Evolutionary conservation across 2,888 invertebrate species (phyloP), one percentile per base, ranked within the genome.

Genomic region (Eremobia ochroleuca): DNA sequence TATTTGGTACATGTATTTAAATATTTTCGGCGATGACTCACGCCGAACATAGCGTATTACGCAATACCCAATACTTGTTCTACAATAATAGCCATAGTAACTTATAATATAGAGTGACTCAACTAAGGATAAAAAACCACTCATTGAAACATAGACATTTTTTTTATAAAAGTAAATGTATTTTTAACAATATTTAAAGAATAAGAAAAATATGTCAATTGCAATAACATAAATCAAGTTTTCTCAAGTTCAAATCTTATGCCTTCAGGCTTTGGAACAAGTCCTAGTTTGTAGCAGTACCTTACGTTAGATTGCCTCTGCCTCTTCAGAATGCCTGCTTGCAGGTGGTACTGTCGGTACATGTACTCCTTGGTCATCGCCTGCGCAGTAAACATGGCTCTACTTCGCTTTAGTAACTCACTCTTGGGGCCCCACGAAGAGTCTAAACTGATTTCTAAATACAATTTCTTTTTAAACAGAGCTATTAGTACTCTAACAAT

Each of bases 291-390:
- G n/a, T 37, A 18, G 58, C 49, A 46, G 18, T 0, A 0, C 86
- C 93, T 90, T 25, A 91, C 84, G 79, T 96, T 95, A 31, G 95
- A 91, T 8, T 83, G 85, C 59, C 82, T 90, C 87, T 96, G 95
- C 1, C 96, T 89, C n/a, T 88, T 89, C 15, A 91, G 49, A 31
- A 96, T 94, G 0, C 96, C 96, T 0, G 96, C 96, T 76, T 96
- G 95, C 52, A 97, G 90, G 78, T 96, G 96, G 82, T 96, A 96
- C 85, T 97, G 97, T 0, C 97, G 91, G 84, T 97, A 97, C 89
- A 97, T 92, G 83, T 97, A 97, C 88, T 97, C 97, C 82, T 97
- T 97, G 25, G 97, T 97, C 97, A 97, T 97, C 5, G 97, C 96
- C 75, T 97, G 96, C 8, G 96, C 96, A 2, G 94, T 92, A 88